These are phyloP conservation scores for Chloroclysta siterata DNA, from an alignment of 2,888 invertebrate species.

Conservation along the genomic window DNA sequence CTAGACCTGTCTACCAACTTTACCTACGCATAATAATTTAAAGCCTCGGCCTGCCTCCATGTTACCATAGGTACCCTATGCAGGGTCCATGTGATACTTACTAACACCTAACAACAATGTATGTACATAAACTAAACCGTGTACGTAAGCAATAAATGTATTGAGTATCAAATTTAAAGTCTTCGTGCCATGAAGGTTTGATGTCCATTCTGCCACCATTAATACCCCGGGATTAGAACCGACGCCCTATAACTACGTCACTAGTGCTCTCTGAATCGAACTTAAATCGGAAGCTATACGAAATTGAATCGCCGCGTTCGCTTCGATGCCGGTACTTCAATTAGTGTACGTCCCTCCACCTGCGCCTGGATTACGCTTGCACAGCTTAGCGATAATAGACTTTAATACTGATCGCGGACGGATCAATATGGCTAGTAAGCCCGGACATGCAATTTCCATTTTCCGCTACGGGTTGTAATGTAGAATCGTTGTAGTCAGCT, in stretches of 20 bases:
- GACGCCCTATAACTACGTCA: neutral
- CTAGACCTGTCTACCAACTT: no score
- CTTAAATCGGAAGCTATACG: slow-evolving; percentile 48
- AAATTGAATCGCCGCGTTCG: slow-evolving; percentile 50
- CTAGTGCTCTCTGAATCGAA: slow-evolving; percentile 18
- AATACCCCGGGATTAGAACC: neutral
- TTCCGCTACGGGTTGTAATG: slow-evolving; percentile 11
- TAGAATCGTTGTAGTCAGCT: slow-evolving; percentile 18
- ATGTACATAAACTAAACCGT: no score
- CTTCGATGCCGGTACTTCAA: slow-evolving; percentile 50
- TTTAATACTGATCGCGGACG: slow-evolving; percentile 15
- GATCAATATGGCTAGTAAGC: slow-evolving; percentile 11
- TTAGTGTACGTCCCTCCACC: slow-evolving; percentile 41
- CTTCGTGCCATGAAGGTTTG: no score
- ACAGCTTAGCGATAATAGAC: slow-evolving; percentile 25
- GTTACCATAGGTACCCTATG: no score
- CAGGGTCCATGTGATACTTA: no score
- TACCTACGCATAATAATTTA: no score
- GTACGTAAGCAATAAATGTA: no score
- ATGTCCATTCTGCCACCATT: no score
- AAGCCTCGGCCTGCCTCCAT: no score
- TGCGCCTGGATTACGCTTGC: slow-evolving; percentile 12
- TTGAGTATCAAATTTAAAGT: no score
- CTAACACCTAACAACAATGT: no score
- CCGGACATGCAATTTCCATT: slow-evolving; percentile 18